Conservation (phyloP, 2,113 vertebrate species). For the Astur gentilis region DNA sequence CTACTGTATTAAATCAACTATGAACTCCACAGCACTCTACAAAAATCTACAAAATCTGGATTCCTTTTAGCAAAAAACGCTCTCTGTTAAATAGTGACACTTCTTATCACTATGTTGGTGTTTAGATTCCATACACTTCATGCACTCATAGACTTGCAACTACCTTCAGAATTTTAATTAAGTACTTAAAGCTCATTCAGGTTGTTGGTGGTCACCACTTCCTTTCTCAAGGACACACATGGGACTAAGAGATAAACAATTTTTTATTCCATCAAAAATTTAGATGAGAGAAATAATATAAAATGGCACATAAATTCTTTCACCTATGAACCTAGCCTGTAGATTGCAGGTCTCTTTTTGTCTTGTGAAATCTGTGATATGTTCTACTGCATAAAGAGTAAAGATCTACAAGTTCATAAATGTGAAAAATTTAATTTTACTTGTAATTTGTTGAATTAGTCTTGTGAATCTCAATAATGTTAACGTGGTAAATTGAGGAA, state of each 20-base stretch:
- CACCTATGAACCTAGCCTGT: background rate
- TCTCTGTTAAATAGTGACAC: background rate
- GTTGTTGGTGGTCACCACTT: background rate
- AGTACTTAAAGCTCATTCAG: background rate
- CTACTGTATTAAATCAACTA: background rate
- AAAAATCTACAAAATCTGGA: background rate
- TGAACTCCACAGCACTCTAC: background rate
- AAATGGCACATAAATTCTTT: background rate
- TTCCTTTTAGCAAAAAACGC: background rate
- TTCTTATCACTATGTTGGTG: background rate
- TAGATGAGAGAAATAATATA: background rate
- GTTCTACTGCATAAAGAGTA: background rate
- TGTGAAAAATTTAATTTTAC: background rate
- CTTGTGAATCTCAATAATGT: background rate
- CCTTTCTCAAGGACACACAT: background rate
- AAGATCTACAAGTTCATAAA: background rate
- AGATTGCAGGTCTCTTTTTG: background rate
- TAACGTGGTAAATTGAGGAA: background rate
- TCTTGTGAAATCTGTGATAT: background rate
- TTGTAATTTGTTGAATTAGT: background rate
- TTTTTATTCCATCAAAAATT: background rate
- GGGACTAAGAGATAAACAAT: background rate
- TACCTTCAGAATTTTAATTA: background rate
- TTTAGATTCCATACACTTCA: background rate
- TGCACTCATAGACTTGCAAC: accelerated